Conservation (phyloP, 2,113 vertebrate genomes). For the Sinosuthora webbiana region DNA sequence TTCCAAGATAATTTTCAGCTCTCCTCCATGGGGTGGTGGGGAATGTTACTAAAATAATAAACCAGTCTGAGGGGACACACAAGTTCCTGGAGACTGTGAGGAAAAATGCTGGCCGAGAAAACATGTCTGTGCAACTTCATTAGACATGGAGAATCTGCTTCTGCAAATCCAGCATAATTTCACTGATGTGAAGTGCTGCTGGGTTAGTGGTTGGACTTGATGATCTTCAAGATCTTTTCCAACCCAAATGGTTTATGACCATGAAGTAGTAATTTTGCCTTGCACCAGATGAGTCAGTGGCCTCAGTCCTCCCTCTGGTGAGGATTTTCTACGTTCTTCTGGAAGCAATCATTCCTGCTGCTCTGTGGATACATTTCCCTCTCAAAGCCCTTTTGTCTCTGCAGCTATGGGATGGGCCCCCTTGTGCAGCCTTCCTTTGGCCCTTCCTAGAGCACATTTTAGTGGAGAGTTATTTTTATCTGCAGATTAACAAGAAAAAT, state of each 20-base stretch:
- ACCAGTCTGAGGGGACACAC: background rate
- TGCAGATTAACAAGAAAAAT: background rate
- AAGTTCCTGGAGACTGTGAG: background rate
- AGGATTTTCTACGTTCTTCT: background rate
- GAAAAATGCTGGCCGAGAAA: background rate
- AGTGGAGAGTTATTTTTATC: background rate
- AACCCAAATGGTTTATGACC: background rate
- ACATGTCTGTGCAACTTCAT: background rate
- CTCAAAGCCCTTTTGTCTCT: background rate
- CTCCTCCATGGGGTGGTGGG: background rate
- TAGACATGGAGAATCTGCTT: background rate
- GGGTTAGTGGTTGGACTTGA: background rate
- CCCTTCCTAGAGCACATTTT: background rate
- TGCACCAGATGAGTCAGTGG: background rate
- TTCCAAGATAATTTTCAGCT: background rate
- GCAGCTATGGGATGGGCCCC: background rate
- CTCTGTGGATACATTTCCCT: background rate
- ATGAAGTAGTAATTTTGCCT: background rate
- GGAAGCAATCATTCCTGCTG: background rate
- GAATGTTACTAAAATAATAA: background rate
- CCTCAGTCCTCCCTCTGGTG: background rate
- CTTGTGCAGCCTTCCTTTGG: background rate
- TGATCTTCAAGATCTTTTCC: background rate
- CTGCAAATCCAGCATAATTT: background rate
- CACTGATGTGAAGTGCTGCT: background rate